phyloP scores from a whole-genome alignment of 2,797 vertebrate species.

The Cryptoblepharus egeriae region DNA sequence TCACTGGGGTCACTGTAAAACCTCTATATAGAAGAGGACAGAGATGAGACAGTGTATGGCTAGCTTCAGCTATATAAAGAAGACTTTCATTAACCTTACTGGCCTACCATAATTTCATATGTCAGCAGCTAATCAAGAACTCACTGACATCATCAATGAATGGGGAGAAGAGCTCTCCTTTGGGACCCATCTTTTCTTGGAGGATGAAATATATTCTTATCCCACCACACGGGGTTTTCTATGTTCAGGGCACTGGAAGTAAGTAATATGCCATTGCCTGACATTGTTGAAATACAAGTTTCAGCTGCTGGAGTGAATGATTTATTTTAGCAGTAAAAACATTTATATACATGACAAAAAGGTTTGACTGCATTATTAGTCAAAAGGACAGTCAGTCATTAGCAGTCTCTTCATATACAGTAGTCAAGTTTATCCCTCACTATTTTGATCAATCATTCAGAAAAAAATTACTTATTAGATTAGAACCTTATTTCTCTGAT shows the following conservation, averaged over 20 bases:
- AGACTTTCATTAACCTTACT: conserved; percentile 79
- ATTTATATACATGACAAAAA: conserved; percentile 70
- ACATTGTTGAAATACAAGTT: conserved; percentile 61
- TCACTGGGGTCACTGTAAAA: conserved; percentile 66
- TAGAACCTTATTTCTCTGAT: conserved; percentile 42
- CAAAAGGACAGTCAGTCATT: conserved; percentile 57
- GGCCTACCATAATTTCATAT: conserved; percentile 77
- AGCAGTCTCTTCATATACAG: conserved; percentile 44
- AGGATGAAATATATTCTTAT: conserved; percentile 67
- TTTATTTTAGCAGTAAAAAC: conserved; percentile 67
- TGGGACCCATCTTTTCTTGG: conserved; percentile 73
- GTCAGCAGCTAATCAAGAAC: conserved; percentile 77
- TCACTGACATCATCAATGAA: conserved; percentile 78
- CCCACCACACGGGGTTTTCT: conserved; percentile 31
- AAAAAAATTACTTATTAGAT: conserved; percentile 6
- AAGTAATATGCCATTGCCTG: conserved; percentile 51
- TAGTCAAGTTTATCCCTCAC: conserved; percentile 54
- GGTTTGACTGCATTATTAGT: conserved; percentile 61
- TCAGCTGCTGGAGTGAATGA: conserved; percentile 58
- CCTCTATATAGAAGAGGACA: conserved; percentile 53
- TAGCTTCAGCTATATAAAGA: conserved; percentile 68
- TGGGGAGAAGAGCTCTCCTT: conserved; percentile 62
- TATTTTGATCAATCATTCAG: conserved; percentile 44
- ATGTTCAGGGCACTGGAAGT: conserved; percentile 47
- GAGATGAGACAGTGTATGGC: conserved; percentile 48